phyloP scores from a whole-genome alignment of 2,888 invertebrate species.

The Drosophila robusta region DNA sequence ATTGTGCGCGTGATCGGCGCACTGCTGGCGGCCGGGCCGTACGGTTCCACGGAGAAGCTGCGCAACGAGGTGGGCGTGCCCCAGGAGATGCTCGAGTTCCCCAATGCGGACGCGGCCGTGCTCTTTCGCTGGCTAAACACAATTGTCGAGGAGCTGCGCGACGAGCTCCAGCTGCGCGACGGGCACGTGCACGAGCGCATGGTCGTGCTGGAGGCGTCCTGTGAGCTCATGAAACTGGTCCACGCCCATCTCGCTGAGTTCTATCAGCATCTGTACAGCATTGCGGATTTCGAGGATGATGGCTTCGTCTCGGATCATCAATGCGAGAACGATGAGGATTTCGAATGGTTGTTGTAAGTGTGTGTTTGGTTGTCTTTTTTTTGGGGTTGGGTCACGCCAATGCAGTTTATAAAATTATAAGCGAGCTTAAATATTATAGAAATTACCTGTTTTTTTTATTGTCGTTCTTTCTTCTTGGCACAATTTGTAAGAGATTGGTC shows the following conservation, averaged over 20 bases:
- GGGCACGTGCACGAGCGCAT: slow-evolving; percentile 39
- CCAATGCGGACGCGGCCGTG: slow-evolving; percentile 43
- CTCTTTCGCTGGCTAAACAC: slow-evolving; percentile 63
- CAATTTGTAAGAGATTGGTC: background rate
- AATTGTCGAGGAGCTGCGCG: slow-evolving; percentile 47
- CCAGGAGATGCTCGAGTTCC: slow-evolving; percentile 24
- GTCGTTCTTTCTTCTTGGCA: background rate
- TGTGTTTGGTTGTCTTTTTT: no score
- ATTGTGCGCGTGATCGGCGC: slow-evolving; percentile 46
- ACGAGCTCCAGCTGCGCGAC: slow-evolving; percentile 38
- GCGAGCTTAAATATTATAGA: no score
- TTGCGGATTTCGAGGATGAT: slow-evolving; percentile 2
- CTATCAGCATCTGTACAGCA: slow-evolving; percentile 4
- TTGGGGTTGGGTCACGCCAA: no score
- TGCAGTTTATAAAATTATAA: no score
- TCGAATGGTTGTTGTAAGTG: slow-evolving; percentile 29
- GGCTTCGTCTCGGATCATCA: slow-evolving; percentile 21
- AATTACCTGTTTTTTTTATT: background rate
- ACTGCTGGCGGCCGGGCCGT: slow-evolving; percentile 46
- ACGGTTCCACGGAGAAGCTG: slow-evolving; percentile 41
- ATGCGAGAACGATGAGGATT: slow-evolving; percentile 23
- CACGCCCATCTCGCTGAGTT: slow-evolving; percentile 30
- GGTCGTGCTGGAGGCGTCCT: slow-evolving; percentile 48
- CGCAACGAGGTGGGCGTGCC: slow-evolving; percentile 50
- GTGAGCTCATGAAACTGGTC: slow-evolving; percentile 51